These are phyloP conservation scores for Podiceps cristatus DNA, from an alignment of 2,113 vertebrate species.

Conservation along the genomic window DNA sequence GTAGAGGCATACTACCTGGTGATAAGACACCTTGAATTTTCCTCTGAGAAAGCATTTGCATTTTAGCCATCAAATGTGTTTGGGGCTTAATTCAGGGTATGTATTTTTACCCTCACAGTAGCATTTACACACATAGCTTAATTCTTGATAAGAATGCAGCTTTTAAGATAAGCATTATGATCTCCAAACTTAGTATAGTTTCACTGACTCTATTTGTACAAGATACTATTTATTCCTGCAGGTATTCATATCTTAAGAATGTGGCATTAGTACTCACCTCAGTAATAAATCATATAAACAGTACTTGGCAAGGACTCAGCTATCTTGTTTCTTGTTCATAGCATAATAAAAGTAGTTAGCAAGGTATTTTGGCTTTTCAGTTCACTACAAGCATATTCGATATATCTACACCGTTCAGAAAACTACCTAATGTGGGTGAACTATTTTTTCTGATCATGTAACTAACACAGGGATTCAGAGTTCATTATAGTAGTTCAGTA, in stretches of 20 bases:
- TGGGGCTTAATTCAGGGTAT: neutral
- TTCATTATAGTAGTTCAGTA: neutral
- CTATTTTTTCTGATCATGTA: neutral
- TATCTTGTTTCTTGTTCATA: neutral
- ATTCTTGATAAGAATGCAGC: neutral
- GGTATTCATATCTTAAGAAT: neutral
- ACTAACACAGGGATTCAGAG: neutral
- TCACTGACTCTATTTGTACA: neutral
- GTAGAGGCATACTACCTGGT: neutral
- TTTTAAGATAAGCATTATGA: neutral
- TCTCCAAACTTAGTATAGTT: neutral
- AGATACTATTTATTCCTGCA: neutral
- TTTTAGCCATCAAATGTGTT: neutral
- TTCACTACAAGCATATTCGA: neutral
- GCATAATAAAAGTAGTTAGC: neutral
- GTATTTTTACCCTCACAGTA: neutral
- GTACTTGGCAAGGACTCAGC: neutral
- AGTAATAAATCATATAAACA: neutral
- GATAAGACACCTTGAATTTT: neutral
- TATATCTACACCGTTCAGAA: neutral
- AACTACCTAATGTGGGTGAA: neutral
- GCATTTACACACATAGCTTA: neutral
- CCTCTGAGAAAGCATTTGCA: neutral
- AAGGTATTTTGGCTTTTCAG: neutral
- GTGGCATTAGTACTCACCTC: neutral